phyloP scores from a whole-genome alignment of 2,888 invertebrate species.

The Metellina segmentata region DNA sequence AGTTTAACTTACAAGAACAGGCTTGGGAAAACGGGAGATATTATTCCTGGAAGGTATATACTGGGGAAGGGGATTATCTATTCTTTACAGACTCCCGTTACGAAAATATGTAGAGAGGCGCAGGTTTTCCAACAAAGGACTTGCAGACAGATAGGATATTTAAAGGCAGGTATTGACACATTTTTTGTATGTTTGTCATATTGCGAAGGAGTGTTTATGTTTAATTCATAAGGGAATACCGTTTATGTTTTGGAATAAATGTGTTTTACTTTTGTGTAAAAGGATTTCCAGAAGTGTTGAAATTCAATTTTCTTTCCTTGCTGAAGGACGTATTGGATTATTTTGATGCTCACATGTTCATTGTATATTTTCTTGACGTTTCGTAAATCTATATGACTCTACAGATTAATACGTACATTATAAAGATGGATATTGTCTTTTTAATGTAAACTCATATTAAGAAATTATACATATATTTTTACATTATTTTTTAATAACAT shows the following conservation, averaged over 20 bases:
- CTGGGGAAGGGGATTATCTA: conserved; percentile 1
- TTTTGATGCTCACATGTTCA: not conserved
- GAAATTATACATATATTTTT: no score
- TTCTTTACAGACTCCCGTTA: not conserved
- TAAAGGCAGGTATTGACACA: not conserved
- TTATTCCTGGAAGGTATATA: conserved; percentile 4
- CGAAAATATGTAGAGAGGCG: conserved; percentile 3
- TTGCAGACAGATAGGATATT: not conserved
- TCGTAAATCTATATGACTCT: no score
- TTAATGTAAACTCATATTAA: no score
- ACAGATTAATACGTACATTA: no score
- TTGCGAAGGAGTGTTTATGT: not conserved
- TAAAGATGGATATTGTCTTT: no score
- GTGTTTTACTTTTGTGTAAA: not conserved
- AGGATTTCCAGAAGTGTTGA: not conserved
- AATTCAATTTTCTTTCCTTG: not conserved
- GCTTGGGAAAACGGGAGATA: not conserved
- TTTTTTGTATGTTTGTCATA: not conserved
- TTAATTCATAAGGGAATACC: not conserved
- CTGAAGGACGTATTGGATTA: not conserved
- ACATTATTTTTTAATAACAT: no score
- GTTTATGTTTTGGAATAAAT: not conserved
- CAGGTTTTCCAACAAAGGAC: not conserved
- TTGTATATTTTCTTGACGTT: no score
- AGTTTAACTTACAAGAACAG: conserved; percentile 18